Base-by-base conservation (phyloP, 2,113 vertebrate genomes). In the Paedocypris sp. region DNA sequence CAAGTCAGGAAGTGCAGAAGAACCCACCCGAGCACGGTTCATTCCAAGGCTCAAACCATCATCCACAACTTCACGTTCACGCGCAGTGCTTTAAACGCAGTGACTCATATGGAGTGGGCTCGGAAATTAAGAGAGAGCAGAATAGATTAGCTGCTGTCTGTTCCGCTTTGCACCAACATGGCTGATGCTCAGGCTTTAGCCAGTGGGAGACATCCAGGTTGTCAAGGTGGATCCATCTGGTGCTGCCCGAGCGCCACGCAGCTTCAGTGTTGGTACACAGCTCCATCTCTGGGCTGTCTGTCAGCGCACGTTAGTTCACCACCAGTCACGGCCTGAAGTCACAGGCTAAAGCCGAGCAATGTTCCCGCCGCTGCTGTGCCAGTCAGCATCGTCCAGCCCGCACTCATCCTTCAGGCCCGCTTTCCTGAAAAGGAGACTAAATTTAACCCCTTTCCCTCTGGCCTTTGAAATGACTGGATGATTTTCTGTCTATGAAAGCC, bases 91-190 rank as follows among this genome's bases (percentile, higher is more conserved):
- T 3, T 28, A 28, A 54, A 28, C 28, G 10, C 19, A 41, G 28
- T 43, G 38, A 57, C 25, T 57, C 26, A 43, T 31, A 53, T 38
- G 12, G 53, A 42, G 53, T 31, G 43, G 52, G 52, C 52, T 58
- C 53, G 46, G 51, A 63, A 72, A 65, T 33, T 60, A 64, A 32
- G 62, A 64, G 32, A 38, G 28, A 67, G 46, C 9, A 15, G 60
- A 65, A 62, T 46, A 72, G 70, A 72, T 71, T 46, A 71, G 64
- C 31, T 50, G 38, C 65, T 73, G 71, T 72, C 71, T 58, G 28
- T 58, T 66, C 46, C 45, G 12, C 32, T 78, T 72, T 62, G 47
- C 22, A 18, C 28, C 12, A 11, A 47, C 69, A 59, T 69, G 66
- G 61, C 29, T 68, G 59, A 62, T 32, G 45, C 48, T 3, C 19